Base-by-base conservation (phyloP, 2,888 invertebrate genomes). In the Apotomis turbidana region DNA sequence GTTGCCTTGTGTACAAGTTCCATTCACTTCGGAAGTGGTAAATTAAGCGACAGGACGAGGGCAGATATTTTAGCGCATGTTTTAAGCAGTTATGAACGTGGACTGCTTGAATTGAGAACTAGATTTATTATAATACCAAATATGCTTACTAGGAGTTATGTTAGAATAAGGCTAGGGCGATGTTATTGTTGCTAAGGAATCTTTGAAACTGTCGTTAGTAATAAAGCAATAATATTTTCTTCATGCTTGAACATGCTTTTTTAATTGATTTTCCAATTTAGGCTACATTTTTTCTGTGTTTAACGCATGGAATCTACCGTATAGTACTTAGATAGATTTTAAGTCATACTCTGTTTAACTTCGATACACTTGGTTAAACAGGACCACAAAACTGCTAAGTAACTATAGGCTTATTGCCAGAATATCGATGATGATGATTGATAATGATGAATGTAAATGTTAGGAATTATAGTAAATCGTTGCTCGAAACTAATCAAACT, bases 11-110 rank as follows among this genome's bases (percentile, higher is more conserved):
- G 51, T 52, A 67, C 9, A 36, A 36, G 27, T 51, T 70, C 52
- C 63, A 55, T 59, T 70, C 64, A 60, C 64, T 69, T 62, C 62
- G 62, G 55, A 62, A 69, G 38, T 61, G 15, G 13, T 55, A 10
- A 55, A 57, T 55, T 55, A 12, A 49, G 49, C 36, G 38, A 15
- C 54, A 69, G 46, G 46, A 27, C 59, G 13, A 69, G 54, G 61
- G 59, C 44, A 52, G 15, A 49, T 46, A 51, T 60, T 41, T 55
- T 60, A 60, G 9, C 55, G 15, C 66, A 36, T 46, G 46, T 66
- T 66, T 36, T 55, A 46, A 36, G 44, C 44, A 44, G 44, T 57
- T 27, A 55, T 15, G 44, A 15, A 12, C 44, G 6, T 55, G 49
- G 49, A 49, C 9, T 49, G 49, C 9, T 49, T 9, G 8, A 66